Evolutionary conservation across 2,113 vertebrate species (phyloP).

Genomic region (Macquaria ambigua): DNA sequence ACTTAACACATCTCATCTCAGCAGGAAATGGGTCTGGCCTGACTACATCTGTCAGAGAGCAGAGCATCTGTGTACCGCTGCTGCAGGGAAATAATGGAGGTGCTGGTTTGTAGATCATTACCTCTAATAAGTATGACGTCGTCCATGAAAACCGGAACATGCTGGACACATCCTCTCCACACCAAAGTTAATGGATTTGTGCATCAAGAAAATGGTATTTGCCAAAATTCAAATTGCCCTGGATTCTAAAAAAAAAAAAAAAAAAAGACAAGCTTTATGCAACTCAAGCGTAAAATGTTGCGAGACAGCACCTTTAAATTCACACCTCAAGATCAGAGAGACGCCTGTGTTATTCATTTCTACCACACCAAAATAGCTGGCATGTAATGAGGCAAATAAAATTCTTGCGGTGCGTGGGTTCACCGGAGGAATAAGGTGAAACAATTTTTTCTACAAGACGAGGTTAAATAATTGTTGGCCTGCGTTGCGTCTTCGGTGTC

Average conservation of each 20-base stretch:
- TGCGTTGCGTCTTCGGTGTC: neutral
- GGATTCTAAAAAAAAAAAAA: neutral
- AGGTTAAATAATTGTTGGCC: conserved; percentile 45
- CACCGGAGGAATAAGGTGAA: neutral
- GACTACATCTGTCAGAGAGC: conserved; percentile 18
- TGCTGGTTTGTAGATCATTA: neutral
- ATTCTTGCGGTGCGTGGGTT: neutral
- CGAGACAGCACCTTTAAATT: conserved; percentile 6
- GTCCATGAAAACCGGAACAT: neutral
- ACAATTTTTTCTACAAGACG: neutral
- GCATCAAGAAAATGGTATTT: neutral
- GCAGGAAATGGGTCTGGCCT: conserved; percentile 30
- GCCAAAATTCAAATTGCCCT: neutral
- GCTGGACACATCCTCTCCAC: neutral
- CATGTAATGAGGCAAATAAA: conserved; percentile 13
- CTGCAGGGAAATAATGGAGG: neutral
- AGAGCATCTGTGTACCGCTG: neutral
- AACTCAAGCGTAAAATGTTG: neutral
- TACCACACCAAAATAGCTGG: neutral
- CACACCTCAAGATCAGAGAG: conserved; percentile 1
- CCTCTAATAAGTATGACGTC: neutral
- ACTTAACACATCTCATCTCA: conserved; percentile 18
- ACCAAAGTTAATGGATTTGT: neutral
- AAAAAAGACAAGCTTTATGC: neutral
- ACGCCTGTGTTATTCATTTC: neutral